These are phyloP conservation scores for Calycopis cecrops DNA, from an alignment of 1,140 invertebrate species.

Conservation along the genomic window DNA sequence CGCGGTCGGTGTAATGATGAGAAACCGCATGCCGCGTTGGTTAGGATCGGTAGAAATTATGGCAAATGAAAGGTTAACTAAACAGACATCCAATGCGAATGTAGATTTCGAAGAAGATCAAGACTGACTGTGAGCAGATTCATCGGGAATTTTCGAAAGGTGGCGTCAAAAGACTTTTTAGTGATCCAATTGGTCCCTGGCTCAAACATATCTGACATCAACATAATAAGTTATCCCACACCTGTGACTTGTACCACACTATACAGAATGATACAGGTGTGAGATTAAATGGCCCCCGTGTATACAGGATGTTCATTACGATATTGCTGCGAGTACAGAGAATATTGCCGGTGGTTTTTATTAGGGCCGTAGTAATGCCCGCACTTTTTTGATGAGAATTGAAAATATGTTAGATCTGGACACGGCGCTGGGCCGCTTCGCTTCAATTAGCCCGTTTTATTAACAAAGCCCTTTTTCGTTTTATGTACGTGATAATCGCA, in stretches of 20 bases:
- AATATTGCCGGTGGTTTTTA: constrained; percentile 62
- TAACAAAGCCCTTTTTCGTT: constrained; percentile 12
- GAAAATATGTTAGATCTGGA: constrained; percentile 63
- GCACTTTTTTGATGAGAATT: constrained; percentile 67
- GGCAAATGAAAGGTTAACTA: too few relatives aligned
- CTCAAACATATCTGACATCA: too few relatives aligned
- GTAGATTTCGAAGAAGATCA: too few relatives aligned
- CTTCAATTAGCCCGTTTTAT: constrained; percentile 19
- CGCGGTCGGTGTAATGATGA: too few relatives aligned
- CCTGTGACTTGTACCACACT: constrained; percentile 25
- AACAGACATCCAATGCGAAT: too few relatives aligned
- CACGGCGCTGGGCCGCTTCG: constrained; percentile 21
- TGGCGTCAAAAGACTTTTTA: too few relatives aligned
- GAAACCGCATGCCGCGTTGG: too few relatives aligned
- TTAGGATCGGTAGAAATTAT: too few relatives aligned
- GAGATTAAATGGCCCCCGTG: constrained; percentile 67
- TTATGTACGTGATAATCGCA: constrained; percentile 3
- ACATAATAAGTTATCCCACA: neutral
- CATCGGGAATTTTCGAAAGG: too few relatives aligned
- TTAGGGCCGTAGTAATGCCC: constrained; percentile 61
- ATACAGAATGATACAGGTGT: constrained; percentile 65
- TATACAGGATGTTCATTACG: constrained; percentile 70
- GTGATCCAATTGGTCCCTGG: too few relatives aligned
- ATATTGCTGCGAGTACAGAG: constrained; percentile 62
- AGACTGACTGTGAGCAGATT: too few relatives aligned